Percentiles rank a stretch among this genome's conserved stretches.
These are phyloP conservation scores for Micromussa lordhowensis DNA, from an alignment of 92 coral and sea anemone species.

Conservation along the genomic window DNA sequence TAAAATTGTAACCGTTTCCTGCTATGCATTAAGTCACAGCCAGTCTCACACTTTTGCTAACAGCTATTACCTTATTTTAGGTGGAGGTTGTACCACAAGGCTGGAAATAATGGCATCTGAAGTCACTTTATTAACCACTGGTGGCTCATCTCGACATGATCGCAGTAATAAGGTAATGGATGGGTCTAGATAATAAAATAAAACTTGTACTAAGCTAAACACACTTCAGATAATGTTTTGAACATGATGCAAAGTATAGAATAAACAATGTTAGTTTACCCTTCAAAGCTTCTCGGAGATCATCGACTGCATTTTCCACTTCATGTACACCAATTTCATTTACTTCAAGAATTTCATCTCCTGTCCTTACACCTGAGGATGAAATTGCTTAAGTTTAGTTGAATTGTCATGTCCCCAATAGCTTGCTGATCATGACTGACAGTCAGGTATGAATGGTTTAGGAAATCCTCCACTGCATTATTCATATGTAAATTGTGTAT, in stretches of 20 bases:
- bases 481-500: not conserved
- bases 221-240: not conserved
- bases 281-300: slow-evolving; percentile 82
- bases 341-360: slow-evolving; percentile 93
- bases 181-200: slow-evolving; percentile 64
- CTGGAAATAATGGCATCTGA: slow-evolving; percentile 92
- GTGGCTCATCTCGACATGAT: slow-evolving; percentile 93
- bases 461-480: not conserved
- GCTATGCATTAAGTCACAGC: not conserved
- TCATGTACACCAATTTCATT: slow-evolving; percentile 82
- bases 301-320: slow-evolving; percentile 87
- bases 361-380: slow-evolving; percentile 79
- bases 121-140: slow-evolving; percentile 83
- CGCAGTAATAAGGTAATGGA: slow-evolving; percentile 83
- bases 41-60: not conserved
- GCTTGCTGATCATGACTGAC: not conserved
- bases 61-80: slow-evolving; percentile 80
- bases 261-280: slow-evolving; percentile 47
- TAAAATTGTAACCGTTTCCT: no score
- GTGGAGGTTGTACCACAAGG: slow-evolving; percentile 91
- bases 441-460: not conserved
- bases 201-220: no score
- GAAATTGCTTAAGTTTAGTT: not conserved
- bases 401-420: not conserved
- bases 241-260: not conserved